These are phyloP conservation scores for Ophioninae sp. DNA, from an alignment of 2,888 invertebrate genomes.

Conservation along the genomic window DNA sequence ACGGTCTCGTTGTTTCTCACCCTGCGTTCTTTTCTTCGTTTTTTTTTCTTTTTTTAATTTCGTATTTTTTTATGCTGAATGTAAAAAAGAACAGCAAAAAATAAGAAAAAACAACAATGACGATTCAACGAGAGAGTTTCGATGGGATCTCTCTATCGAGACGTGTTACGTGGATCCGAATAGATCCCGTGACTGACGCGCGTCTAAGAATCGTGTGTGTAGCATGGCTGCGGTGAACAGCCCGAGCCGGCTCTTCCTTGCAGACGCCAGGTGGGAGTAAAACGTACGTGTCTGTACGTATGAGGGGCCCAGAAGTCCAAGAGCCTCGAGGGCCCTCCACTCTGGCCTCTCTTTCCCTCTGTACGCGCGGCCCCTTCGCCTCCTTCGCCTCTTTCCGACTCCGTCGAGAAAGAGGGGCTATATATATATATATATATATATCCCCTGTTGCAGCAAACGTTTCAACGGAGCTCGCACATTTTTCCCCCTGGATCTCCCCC, in stretches of 20 bases:
- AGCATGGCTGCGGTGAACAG: conserved; percentile 42
- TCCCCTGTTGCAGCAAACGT: conserved; percentile 20
- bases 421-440: not conserved
- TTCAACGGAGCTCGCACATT: conserved; percentile 26
- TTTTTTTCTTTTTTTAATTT: too few relatives aligned
- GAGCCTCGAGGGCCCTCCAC: conserved; percentile 52
- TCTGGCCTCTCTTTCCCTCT: conserved; percentile 20
- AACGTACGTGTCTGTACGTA: conserved; percentile 58
- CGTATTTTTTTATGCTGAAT: too few relatives aligned
- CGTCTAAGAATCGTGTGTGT: conserved; percentile 64
- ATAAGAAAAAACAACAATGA: too few relatives aligned
- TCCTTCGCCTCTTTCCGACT: conserved; percentile 51
- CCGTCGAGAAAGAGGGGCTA: not conserved
- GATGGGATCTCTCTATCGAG: not conserved
- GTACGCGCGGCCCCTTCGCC: conserved; percentile 10
- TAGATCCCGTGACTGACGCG: conserved; percentile 66
- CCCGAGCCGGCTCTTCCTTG: conserved; percentile 53
- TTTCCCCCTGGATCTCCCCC: conserved; percentile 25
- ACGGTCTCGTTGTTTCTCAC: too few relatives aligned
- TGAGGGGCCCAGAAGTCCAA: conserved; percentile 47
- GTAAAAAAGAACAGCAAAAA: too few relatives aligned
- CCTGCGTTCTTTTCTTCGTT: too few relatives aligned
- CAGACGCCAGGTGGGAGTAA: conserved; percentile 76
- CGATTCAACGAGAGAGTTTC: too few relatives aligned
- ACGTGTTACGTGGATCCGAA: conserved; percentile 45